Evolutionary conservation across 2,113 vertebrate species (phyloP).

Genomic region (Oncorhynchus nerka): DNA sequence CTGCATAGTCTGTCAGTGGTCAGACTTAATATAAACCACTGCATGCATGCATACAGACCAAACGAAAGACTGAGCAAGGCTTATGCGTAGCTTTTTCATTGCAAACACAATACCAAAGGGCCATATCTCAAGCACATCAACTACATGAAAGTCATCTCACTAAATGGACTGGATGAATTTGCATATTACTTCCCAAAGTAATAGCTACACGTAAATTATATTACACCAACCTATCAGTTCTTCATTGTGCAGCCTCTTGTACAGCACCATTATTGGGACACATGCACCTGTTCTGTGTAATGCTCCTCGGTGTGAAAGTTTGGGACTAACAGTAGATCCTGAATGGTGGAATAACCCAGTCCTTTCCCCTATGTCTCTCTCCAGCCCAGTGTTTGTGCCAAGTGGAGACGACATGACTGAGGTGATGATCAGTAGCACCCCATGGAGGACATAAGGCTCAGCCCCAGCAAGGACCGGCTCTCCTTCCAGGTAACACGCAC

Average conservation of each 20-base stretch:
- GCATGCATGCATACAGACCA: neutral
- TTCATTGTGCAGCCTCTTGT: too few relatives aligned
- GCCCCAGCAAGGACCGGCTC: conserved; percentile 88
- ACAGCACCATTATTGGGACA: too few relatives aligned
- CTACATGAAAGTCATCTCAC: neutral
- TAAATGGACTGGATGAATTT: too few relatives aligned
- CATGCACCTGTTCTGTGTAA: too few relatives aligned
- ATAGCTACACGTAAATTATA: too few relatives aligned
- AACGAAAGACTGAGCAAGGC: neutral
- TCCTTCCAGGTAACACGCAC: conserved; percentile 85
- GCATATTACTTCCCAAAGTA: neutral
- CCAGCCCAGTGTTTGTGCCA: conserved; percentile 87
- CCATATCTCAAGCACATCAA: neutral
- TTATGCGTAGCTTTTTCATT: neutral
- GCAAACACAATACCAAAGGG: too few relatives aligned
- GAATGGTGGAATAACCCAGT: too few relatives aligned
- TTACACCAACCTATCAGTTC: too few relatives aligned
- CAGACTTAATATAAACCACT: neutral
- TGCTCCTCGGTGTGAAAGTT: too few relatives aligned
- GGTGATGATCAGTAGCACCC: conserved; percentile 91
- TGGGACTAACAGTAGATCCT: too few relatives aligned
- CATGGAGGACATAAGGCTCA: conserved; percentile 94
- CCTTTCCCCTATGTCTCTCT: conserved; percentile 8
- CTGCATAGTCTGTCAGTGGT: conserved; percentile 38
- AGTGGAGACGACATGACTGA: conserved; percentile 91